A percentile compares a stretch with the other conserved stretches of the same genome.
phyloP scores from a whole-genome alignment of 2,113 vertebrate species.

The Zosterops japonicus region DNA sequence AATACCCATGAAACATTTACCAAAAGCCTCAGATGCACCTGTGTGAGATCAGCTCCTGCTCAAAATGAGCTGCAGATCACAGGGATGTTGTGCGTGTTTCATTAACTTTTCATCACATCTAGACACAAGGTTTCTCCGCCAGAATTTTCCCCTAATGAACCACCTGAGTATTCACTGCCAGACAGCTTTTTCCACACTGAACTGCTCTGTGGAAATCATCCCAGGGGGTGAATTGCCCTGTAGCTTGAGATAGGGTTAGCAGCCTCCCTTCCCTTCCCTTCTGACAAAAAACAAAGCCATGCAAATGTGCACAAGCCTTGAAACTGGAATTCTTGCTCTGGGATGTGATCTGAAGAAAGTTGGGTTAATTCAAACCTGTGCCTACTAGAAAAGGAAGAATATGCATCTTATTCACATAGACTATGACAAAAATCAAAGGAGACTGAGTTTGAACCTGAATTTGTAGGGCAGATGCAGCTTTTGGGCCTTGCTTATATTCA shows the following conservation, averaged over 20 bases:
- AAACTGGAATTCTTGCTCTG: not conserved
- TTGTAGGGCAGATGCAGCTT: not conserved
- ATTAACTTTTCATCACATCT: conserved; percentile 51
- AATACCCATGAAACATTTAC: conserved; percentile 27
- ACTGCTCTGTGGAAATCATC: not conserved
- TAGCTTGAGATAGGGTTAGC: not conserved
- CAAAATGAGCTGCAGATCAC: conserved; percentile 38
- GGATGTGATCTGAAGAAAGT: not conserved
- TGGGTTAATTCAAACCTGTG: not conserved
- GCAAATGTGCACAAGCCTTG: not conserved
- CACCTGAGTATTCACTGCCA: not conserved
- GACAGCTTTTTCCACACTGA: not conserved
- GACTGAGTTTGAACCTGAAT: not conserved
- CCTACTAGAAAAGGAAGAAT: not conserved
- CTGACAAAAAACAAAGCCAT: not conserved
- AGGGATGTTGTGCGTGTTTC: not conserved
- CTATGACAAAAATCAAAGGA: not conserved
- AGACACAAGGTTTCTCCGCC: not conserved
- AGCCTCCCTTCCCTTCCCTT: not conserved
- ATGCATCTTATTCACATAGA: not conserved
- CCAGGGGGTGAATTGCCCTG: not conserved
- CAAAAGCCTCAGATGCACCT: not conserved
- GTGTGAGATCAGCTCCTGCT: conserved; percentile 9
- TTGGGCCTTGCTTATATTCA: not conserved
- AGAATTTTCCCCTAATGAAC: conserved; percentile 34